Percentiles rank a stretch among this genome's conserved stretches.
These are phyloP conservation scores for Bostrychus sinensis DNA, from an alignment of 2,113 vertebrate species.

Conservation along the genomic window DNA sequence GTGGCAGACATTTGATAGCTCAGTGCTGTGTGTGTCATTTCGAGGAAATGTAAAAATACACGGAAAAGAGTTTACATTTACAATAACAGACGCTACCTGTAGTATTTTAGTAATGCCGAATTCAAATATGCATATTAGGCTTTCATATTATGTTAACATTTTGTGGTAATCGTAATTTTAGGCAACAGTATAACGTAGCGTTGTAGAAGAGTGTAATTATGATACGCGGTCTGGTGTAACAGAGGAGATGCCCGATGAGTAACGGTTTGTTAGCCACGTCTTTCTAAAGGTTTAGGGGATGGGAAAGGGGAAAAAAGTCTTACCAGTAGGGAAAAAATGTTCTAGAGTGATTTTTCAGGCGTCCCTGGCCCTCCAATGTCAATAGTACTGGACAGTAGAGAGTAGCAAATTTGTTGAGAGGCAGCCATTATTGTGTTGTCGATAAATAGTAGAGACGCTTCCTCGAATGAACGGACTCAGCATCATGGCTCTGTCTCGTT, in stretches of 20 bases:
- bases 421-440: slow-evolving; percentile 55
- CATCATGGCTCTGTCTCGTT: slow-evolving; percentile 11
- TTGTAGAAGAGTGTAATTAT: background rate
- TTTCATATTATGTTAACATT: background rate
- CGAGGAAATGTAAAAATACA: background rate
- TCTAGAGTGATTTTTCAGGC: slow-evolving; percentile 25
- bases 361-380: background rate
- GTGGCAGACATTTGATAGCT: too few relatives aligned
- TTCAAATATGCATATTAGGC: background rate
- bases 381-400: background rate
- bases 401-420: accelerated
- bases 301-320: slow-evolving; percentile 21
- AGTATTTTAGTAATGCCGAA: background rate
- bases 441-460: slow-evolving; percentile 5
- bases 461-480: background rate
- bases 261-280: background rate
- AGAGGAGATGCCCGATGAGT: background rate
- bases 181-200: background rate
- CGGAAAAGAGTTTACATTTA: background rate
- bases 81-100: background rate
- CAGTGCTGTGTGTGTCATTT: too few relatives aligned
- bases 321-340: slow-evolving; percentile 24
- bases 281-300: background rate
- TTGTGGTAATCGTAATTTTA: too few relatives aligned
- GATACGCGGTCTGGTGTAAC: background rate